Conservation (phyloP, 2,113 vertebrate genomes). For the Ailurus styani region DNA sequence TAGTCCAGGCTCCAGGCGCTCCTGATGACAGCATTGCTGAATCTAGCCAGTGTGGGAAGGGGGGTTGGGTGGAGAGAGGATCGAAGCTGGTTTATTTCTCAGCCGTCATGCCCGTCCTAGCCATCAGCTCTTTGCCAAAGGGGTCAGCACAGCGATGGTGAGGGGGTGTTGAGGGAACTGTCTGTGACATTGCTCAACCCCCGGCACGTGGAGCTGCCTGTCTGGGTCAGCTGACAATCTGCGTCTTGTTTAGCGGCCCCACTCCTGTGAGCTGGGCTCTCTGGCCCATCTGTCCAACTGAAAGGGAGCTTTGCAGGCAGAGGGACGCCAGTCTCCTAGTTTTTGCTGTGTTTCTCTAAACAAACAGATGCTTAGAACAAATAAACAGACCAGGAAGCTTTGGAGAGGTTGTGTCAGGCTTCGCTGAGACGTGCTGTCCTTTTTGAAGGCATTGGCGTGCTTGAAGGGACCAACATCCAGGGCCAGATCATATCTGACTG, state of each 20-base stretch:
- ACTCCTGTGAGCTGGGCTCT: slow-evolving; percentile 2
- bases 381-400: slow-evolving; percentile 46
- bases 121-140: background rate
- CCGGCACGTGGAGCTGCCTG: background rate
- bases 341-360: slow-evolving; percentile 24
- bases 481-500: background rate
- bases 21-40: background rate
- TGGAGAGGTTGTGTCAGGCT: slow-evolving; percentile 30
- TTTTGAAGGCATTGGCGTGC: slow-evolving; percentile 9
- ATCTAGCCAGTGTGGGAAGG: background rate
- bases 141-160: slow-evolving; percentile 14
- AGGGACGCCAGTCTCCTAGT: background rate
- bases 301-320: slow-evolving; percentile 19
- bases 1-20: background rate
- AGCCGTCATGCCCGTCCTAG: slow-evolving; percentile 1
- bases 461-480: background rate
- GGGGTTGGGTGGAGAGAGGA: background rate
- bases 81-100: slow-evolving; percentile 25
- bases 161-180: background rate
- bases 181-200: slow-evolving; percentile 41
- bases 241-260: slow-evolving; percentile 1
- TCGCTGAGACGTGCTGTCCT: slow-evolving; percentile 37
- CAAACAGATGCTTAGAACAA: slow-evolving; percentile 60
- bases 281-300: slow-evolving; percentile 28
- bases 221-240: slow-evolving; percentile 27